phyloP scores from a whole-genome alignment of 2,888 invertebrate species.

The Ametastegia equiseti region DNA sequence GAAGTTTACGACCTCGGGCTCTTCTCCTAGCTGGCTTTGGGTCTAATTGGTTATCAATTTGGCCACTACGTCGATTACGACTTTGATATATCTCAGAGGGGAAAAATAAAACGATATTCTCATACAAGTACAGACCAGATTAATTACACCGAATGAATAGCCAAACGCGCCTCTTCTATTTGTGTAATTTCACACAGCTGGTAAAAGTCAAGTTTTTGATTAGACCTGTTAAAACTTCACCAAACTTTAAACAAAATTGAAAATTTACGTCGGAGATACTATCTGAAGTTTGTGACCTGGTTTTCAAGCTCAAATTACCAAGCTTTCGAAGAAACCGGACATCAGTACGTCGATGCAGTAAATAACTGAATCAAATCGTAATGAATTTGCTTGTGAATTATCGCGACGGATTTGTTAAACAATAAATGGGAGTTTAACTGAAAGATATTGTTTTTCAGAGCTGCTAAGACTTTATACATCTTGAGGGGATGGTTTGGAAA shows the following conservation, averaged over 20 bases:
- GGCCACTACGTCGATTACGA: not conserved
- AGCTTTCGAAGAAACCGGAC: not conserved
- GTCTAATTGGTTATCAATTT: constrained; percentile 1
- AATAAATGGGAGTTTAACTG: not conserved
- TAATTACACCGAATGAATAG: not conserved
- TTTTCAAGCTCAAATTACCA: not conserved
- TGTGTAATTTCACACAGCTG: not conserved
- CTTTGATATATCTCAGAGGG: not conserved
- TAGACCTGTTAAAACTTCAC: not conserved
- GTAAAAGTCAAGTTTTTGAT: not conserved
- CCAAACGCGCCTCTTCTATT: not conserved
- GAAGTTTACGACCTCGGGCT: constrained; percentile 4
- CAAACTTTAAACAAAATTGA: not conserved
- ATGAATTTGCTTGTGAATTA: not conserved
- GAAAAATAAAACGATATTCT: not conserved
- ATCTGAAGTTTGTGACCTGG: not conserved
- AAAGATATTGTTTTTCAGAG: not conserved
- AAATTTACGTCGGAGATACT: not conserved
- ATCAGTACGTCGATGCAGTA: not conserved
- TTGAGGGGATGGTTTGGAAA: not conserved
- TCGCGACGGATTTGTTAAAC: not conserved
- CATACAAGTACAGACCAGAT: not conserved
- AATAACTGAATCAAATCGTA: too few species aligned
- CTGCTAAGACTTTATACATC: not conserved
- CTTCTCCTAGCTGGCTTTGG: not conserved